Evolutionary conservation across 2,888 invertebrate species (phyloP), one percentile per base, ranked within the genome.

Genomic region (Copidosoma aretas): DNA sequence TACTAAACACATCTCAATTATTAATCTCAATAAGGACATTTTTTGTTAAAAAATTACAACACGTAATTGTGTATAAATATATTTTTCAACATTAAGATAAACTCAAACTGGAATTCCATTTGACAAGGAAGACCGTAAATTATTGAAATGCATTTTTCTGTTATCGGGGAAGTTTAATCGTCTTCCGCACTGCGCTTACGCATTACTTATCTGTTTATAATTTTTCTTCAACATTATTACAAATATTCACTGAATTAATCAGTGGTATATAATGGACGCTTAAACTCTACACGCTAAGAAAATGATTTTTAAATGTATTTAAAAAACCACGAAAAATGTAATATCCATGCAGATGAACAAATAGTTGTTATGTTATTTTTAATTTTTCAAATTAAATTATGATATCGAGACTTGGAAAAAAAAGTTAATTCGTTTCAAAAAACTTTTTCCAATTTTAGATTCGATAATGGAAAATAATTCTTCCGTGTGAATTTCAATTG

Each of bases 61-160:
- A 53, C 21, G 8, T 53, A 53, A 3, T 53, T 8, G 5, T 53
- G 15, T 25, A 49, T 52, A 53, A 57, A 67, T 32, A 19, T 53
- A 17, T 68, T 46, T 49, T 5, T 19, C 43, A n/a, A 49, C 15
- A 49, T n/a, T 49, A n/a, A 56, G 52, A 70, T 66, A 66, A 70
- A 56, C 56, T 63, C 56, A 67, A 67, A 67, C 64, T 59, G 70
- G 64, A 62, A 68, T 68, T 64, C 61, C 58, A 69, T 68, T 71
- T 60, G 49, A 70, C 57, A 69, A 77, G 81, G 80, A 80, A 80
- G 80, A 80, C 80, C 74, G 69, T 75, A 78, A 80, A 78, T 75
- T 75, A 77, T 77, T 68, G 66, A 71, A 71, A 74, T 73, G 70
- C 70, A 71, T 71, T 71, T 62, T 72, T 70, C 32, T 73, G 70